Evolutionary conservation across 1,140 invertebrate genomes (phyloP).

Genomic region (Drosophila melanogaster): Release_6_plus_ISO1_MT NC_004354.4:382001-382500

Average conservation of each 20-base stretch:
- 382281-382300: not conserved
- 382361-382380: no score
- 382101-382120: constrained; percentile 31
- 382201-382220: not conserved
- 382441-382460: no score
- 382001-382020: constrained; percentile 77
- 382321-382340: no score
- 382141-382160: constrained; percentile 21
- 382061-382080: constrained; percentile 78
- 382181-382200: constrained; percentile 41
- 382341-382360: no score
- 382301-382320: no score
- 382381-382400: no score
- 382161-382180: constrained; percentile 1
- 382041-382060: constrained; percentile 74
- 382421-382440: no score
- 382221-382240: constrained; percentile 12
- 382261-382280: not conserved
- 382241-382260: not conserved
- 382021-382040: constrained; percentile 33
- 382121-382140: constrained; percentile 37
- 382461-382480: no score
- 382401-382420: no score
- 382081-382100: constrained; percentile 62
- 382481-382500: constrained; percentile 17